Evolutionary conservation across 2,888 invertebrate species (phyloP), one percentile per base, ranked within the genome.

Genomic region (Autographa gamma): DNA sequence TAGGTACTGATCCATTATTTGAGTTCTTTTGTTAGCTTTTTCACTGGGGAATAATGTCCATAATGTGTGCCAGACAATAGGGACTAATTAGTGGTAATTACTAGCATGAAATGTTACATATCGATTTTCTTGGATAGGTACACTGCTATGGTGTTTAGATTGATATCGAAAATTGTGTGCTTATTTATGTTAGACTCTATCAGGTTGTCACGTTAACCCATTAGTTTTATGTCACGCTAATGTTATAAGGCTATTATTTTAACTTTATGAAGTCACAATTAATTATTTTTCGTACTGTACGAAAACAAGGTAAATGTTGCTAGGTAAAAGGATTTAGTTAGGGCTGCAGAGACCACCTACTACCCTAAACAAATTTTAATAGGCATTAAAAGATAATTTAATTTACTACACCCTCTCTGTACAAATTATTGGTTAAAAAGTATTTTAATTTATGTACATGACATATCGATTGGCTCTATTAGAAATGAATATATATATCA

Each of bases 21-120:
- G 38, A 18, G 58, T 56, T 38, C 5, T 43, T 69, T 71, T 62
- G 63, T 78, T 13, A 8, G 65, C 58, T 60, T 66, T 60, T 68
- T 74, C 71, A 66, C 41, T 61, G n/a, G 71, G 74, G 78, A 74
- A 38, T 70, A 60, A 4, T 63, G 13, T 38, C 14, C 52, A 56
- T 70, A 41, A 63, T 56, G 25, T 13, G 19, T 32, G 63, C 59
- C 54, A 16, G 8, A 56, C 18, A 67, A 64, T 67, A 16, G 32
- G 60, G 54, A 60, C 48, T 56, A 1, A n/a, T 68, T 63, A 5
- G 14, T 54, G n/a, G 64, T 67, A 58, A 69, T 73, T 48, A 70
- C n/a, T 14, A 58, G 31, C 38, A 65, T 58, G 34, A 38, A 54
- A 65, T 54, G 1, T 52, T 66, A 9, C 14, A 0, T n/a, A 60